Evolutionary conservation across 2,797 vertebrate species (phyloP).

Genomic region (Tragelaphus eurycerus): DNA sequence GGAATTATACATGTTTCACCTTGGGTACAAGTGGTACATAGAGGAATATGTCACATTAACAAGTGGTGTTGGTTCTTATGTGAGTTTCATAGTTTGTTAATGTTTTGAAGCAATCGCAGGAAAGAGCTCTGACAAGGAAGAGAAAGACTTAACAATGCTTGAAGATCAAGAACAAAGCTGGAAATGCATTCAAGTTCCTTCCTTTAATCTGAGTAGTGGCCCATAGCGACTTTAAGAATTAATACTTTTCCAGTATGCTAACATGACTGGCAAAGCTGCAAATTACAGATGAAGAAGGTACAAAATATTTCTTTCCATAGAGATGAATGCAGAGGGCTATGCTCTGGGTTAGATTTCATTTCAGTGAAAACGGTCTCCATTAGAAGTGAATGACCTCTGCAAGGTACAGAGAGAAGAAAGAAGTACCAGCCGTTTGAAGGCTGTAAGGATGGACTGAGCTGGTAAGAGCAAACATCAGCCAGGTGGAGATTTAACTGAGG

Average conservation of each 20-base stretch:
- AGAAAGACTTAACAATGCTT: neutral
- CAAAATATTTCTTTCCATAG: neutral
- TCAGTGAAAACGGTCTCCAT: neutral
- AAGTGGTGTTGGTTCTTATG: neutral
- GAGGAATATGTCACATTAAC: neutral
- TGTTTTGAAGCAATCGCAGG: neutral
- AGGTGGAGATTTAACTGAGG: neutral
- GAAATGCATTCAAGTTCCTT: neutral
- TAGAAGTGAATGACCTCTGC: neutral
- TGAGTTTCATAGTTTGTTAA: neutral
- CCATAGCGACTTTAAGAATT: neutral
- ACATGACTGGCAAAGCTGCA: neutral
- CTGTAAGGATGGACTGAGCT: neutral
- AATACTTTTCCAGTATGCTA: neutral
- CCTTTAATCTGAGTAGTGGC: neutral
- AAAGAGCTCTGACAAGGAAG: neutral
- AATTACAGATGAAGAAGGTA: neutral
- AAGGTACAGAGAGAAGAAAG: neutral
- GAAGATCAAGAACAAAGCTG: neutral
- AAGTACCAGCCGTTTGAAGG: neutral
- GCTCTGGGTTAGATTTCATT: neutral
- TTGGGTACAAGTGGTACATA: neutral
- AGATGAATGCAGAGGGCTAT: neutral
- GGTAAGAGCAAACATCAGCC: neutral
- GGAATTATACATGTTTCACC: neutral